Evolutionary conservation across 1,140 invertebrate species (phyloP).

Genomic region (Philotrypesis tridentata): DNA sequence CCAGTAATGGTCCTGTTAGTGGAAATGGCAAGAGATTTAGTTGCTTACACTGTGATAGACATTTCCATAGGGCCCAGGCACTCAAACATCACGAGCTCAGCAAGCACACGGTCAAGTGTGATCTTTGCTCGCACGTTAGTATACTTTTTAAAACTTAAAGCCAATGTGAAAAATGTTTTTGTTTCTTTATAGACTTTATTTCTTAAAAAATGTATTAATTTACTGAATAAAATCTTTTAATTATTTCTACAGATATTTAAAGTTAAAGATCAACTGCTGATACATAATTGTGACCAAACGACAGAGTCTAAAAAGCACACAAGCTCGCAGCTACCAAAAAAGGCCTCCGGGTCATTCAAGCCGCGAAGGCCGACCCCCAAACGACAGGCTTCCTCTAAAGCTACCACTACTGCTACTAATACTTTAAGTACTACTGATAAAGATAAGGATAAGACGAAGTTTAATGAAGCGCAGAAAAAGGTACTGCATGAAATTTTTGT

Average conservation of each 20-base stretch:
- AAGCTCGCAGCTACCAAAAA: constrained; percentile 67
- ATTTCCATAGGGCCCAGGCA: constrained; percentile 76
- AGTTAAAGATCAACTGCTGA: constrained; percentile 67
- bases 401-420: constrained; percentile 58
- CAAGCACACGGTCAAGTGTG: constrained; percentile 69
- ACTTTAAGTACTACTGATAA: constrained; percentile 59
- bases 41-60: constrained; percentile 73
- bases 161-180: not conserved
- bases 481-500: constrained; percentile 48
- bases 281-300: constrained; percentile 68
- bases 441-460: constrained; percentile 65
- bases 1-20: not conserved
- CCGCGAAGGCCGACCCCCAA: constrained; percentile 68
- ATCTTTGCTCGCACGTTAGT: constrained; percentile 69
- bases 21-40: constrained; percentile 54
- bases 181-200: not conserved
- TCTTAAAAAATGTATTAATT: not conserved
- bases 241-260: constrained; percentile 66
- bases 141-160: constrained; percentile 17
- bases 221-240: not conserved
- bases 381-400: constrained; percentile 66
- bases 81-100: constrained; percentile 70
- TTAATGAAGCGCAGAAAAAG: constrained; percentile 64
- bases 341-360: constrained; percentile 68
- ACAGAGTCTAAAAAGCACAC: constrained; percentile 63